Evolutionary conservation across 2,797 vertebrate genomes (phyloP), one percentile per base, ranked within the genome.

Genomic region (Arnoldichthys spilopterus): DNA sequence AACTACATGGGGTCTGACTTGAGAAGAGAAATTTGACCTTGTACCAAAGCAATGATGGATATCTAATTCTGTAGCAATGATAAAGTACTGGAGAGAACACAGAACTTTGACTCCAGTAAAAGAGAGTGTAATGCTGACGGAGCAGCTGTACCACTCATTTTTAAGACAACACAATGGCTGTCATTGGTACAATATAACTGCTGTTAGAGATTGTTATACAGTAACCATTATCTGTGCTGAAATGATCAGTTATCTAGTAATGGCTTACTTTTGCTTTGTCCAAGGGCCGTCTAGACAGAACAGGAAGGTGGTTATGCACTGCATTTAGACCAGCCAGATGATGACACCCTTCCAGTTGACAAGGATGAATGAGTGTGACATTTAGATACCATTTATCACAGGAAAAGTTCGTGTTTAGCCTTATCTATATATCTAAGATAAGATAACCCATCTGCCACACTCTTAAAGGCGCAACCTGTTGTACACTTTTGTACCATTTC

Each of bases 51-150:
- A 77, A 37, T 47, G 67, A 75, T 76, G 5, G 22, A 16, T 79
- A 64, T 74, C 66, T 54, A 30, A 24, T 69, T 51, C n/a, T 34
- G 49, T 28, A 64, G 47, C n/a, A 43, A 64, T 76, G 72, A 71
- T 74, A 73, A 77, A 45, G 15, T 3, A 40, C 43, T 34, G 26
- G 18, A 61, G 58, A 62, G 34, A 58, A 47, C 77, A 16, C 9
- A 49, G 75, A 73, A 76, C 85, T 84, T 87, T 78, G 74, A 74
- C 64, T 72, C 45, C 72, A 78, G 61, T 18, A 68, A 81, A 79
- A 68, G 12, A 16, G 18, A 12, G 30, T 16, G 30, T n/a, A 56
- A 16, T 11, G 69, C 68, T 66, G 72, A 71, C 24, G 0, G n/a
- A 49, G 51, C 75, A 74, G 18, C 24, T 13, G 12, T 56, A 58